Percentiles rank a stretch among this genome's conserved stretches.
These are phyloP conservation scores for Helicorthomorpha holstii DNA, from an alignment of 1,140 invertebrate species.

Conservation along the genomic window DNA sequence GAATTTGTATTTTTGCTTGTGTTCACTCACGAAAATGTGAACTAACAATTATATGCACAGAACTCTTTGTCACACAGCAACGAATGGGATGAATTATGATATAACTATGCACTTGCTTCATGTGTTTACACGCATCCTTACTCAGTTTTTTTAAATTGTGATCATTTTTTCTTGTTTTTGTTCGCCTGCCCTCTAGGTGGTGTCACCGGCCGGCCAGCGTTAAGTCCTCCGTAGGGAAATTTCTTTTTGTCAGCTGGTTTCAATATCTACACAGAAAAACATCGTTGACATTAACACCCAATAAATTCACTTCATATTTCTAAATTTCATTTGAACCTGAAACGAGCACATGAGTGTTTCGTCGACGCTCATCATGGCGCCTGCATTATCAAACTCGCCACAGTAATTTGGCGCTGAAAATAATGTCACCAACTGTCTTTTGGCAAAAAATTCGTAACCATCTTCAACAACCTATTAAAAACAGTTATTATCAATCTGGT, in stretches of 20 bases:
- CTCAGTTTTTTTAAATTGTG: neutral
- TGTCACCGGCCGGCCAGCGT: slow-evolving; percentile 42
- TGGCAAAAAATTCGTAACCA: slow-evolving; percentile 57
- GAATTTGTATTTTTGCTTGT: no score
- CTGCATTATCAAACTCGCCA: slow-evolving; percentile 96
- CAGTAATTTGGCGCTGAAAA: slow-evolving; percentile 94
- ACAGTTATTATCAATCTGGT: neutral
- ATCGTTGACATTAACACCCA: neutral
- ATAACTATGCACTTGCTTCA: neutral
- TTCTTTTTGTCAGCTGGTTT: slow-evolving; percentile 44
- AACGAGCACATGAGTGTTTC: slow-evolving; percentile 64
- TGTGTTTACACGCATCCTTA: neutral
- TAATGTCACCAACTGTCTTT: slow-evolving; percentile 49
- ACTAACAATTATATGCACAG: no score
- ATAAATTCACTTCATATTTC: neutral
- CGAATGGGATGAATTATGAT: neutral
- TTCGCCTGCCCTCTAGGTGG: slow-evolving; percentile 58
- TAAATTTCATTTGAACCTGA: slow-evolving; percentile 23
- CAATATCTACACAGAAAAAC: slow-evolving; percentile 23
- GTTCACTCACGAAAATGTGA: no score
- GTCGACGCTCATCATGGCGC: slow-evolving; percentile 70
- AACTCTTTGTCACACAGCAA: neutral
- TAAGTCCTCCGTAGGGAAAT: slow-evolving; percentile 34
- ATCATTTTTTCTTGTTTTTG: slow-evolving; percentile 72
- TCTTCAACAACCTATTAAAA: slow-evolving; percentile 45